Evolutionary conservation across 1,140 invertebrate genomes (phyloP).

Genomic region (Cherax destructor): DNA sequence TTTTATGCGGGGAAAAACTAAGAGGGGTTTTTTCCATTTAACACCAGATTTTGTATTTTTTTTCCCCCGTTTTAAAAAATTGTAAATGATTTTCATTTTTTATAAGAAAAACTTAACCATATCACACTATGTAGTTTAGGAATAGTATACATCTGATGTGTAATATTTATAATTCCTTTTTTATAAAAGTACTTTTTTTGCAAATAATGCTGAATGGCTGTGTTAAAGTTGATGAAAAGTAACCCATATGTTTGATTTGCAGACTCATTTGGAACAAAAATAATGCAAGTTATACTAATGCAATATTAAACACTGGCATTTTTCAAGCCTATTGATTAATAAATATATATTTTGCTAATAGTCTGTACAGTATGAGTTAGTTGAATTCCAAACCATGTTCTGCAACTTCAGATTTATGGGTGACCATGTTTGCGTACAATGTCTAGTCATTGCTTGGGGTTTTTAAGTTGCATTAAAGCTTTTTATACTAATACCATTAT

Average conservation of each 20-base stretch:
- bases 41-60: conserved; percentile 9
- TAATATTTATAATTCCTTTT: conserved; percentile 36
- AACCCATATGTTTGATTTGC: conserved; percentile 20
- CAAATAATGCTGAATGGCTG: conserved; percentile 66
- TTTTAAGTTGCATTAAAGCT: conserved; percentile 57
- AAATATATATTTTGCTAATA: not conserved
- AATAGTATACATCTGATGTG: conserved; percentile 20
- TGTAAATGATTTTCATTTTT: conserved; percentile 61
- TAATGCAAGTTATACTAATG: not conserved
- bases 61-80: not conserved
- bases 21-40: not conserved
- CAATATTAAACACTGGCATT: not conserved
- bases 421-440: conserved; percentile 52
- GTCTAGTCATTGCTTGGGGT: conserved; percentile 69
- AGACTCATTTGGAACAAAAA: not conserved
- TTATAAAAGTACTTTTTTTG: conserved; percentile 52
- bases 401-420: conserved; percentile 18
- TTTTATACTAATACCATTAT: conserved; percentile 64
- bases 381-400: not conserved
- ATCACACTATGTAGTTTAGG: conserved; percentile 50
- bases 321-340: not conserved
- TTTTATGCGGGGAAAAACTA: not conserved
- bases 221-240: conserved; percentile 45
- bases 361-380: not conserved
- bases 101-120: conserved; percentile 60